Evolutionary conservation across 2,797 vertebrate genomes (phyloP).

Genomic region (Helostoma temminkii): DNA sequence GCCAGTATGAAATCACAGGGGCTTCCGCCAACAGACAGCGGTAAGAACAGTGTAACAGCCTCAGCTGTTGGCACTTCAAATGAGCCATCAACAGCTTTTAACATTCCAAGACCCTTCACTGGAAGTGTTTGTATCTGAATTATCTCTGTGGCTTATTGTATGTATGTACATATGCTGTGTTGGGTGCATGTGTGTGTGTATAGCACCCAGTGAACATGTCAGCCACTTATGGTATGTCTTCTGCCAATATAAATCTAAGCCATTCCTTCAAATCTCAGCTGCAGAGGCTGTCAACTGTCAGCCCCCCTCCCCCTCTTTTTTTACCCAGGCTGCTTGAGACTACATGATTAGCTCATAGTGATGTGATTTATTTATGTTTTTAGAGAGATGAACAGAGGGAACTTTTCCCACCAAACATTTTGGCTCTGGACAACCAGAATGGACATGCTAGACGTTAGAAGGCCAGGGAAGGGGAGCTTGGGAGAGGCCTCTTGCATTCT

Average conservation of each 20-base stretch:
- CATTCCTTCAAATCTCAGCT: constrained; percentile 71
- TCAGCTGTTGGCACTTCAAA: constrained; percentile 85
- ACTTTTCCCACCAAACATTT: constrained; percentile 85
- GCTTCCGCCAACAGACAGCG: constrained; percentile 72
- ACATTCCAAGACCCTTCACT: constrained; percentile 68
- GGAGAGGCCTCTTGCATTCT: constrained; percentile 71
- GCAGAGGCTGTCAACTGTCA: constrained; percentile 66
- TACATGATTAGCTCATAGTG: constrained; percentile 83
- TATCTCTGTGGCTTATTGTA: constrained; percentile 65
- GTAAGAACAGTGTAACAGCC: constrained; percentile 68
- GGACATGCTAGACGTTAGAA: constrained; percentile 76
- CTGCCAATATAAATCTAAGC: constrained; percentile 61
- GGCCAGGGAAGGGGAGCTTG: constrained; percentile 58
- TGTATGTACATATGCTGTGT: constrained; percentile 45
- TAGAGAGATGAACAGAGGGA: constrained; percentile 79
- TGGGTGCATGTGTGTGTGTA: constrained; percentile 37
- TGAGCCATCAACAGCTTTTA: constrained; percentile 83
- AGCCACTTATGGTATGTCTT: constrained; percentile 56
- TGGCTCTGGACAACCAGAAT: constrained; percentile 76
- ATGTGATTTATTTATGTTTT: constrained; percentile 88
- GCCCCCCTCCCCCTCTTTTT: constrained; percentile 16
- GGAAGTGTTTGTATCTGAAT: constrained; percentile 64
- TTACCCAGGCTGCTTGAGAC: constrained; percentile 74
- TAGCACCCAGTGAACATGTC: constrained; percentile 61
- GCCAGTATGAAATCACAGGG: constrained; percentile 80